These are phyloP conservation scores for Dreissena rostriformis DNA, from an alignment of 1,140 invertebrate species.

Conservation along the genomic window DNA sequence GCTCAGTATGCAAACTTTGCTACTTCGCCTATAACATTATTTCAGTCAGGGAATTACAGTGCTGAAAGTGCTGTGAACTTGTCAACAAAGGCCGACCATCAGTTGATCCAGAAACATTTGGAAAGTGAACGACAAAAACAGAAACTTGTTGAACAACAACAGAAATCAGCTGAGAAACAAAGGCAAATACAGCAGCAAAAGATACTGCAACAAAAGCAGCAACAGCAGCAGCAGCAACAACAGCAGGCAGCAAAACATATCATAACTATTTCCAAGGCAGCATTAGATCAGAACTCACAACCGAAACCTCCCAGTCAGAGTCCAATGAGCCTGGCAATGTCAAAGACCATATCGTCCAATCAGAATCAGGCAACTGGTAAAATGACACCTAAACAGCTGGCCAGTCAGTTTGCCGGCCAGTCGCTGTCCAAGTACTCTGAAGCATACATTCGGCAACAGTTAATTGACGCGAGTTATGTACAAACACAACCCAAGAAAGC, in stretches of 20 bases:
- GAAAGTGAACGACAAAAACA: conserved; percentile 21
- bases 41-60: neutral
- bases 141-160: conserved; percentile 2
- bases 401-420: conserved; percentile 21
- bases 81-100: neutral
- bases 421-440: conserved; percentile 18
- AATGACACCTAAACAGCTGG: conserved; percentile 13
- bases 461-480: conserved; percentile 24
- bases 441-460: conserved; percentile 31
- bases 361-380: conserved; percentile 19
- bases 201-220: neutral
- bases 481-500: neutral
- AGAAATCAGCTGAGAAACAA: neutral
- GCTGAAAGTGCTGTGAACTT: neutral
- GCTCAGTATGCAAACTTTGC: conserved; percentile 45
- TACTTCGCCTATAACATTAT: neutral
- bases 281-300: neutral
- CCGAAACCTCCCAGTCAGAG: conserved; percentile 11
- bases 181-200: conserved; percentile 12
- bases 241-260: conserved; percentile 7
- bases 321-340: conserved; percentile 49
- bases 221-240: conserved; percentile 2
- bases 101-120: conserved; percentile 10
- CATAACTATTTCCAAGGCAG: neutral
- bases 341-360: conserved; percentile 33